A percentile compares a stretch with the other conserved stretches of the same genome.
Evolutionary conservation across 53 echinoderm and acorn worm species (phyloP).

Genomic region (Astropecten irregularis): DNA sequence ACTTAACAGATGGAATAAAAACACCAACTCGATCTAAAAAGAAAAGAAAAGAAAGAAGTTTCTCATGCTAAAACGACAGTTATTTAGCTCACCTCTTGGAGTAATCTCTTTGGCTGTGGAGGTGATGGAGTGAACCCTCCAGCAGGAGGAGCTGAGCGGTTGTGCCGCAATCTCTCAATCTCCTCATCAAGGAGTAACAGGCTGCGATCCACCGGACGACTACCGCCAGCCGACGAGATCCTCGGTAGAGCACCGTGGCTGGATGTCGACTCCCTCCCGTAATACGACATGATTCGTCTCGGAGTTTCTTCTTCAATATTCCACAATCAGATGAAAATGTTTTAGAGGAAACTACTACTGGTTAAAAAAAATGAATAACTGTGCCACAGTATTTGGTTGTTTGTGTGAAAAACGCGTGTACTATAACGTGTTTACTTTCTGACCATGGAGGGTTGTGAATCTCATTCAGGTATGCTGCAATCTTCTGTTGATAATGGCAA

Average conservation of each 20-base stretch:
- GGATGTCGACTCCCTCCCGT: constrained; percentile 53
- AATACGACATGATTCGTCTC: constrained; percentile 68
- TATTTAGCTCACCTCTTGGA: constrained; percentile 92
- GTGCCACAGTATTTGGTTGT: too few relatives aligned
- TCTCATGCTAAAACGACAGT: too few relatives aligned
- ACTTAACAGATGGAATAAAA: too few relatives aligned
- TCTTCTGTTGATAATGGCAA: constrained; percentile 42
- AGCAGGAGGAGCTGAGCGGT: constrained; percentile 80
- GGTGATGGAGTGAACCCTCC: constrained; percentile 49
- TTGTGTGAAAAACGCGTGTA: too few relatives aligned
- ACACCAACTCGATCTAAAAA: too few relatives aligned
- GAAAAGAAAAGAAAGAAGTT: too few relatives aligned
- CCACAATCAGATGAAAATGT: neutral
- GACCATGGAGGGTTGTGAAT: too few relatives aligned
- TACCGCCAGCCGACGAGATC: constrained; percentile 62
- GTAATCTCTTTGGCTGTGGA: constrained; percentile 74
- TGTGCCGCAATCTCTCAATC: constrained; percentile 85
- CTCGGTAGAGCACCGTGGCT: constrained; percentile 73
- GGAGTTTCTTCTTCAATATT: neutral
- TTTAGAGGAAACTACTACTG: neutral
- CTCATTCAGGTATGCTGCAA: too few relatives aligned
- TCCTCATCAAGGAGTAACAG: constrained; percentile 89
- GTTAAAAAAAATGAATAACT: too few relatives aligned
- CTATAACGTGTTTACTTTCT: too few relatives aligned
- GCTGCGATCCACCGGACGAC: constrained; percentile 69